Conservation (phyloP, 2,888 invertebrate genomes). For the Patella depressa region DNA sequence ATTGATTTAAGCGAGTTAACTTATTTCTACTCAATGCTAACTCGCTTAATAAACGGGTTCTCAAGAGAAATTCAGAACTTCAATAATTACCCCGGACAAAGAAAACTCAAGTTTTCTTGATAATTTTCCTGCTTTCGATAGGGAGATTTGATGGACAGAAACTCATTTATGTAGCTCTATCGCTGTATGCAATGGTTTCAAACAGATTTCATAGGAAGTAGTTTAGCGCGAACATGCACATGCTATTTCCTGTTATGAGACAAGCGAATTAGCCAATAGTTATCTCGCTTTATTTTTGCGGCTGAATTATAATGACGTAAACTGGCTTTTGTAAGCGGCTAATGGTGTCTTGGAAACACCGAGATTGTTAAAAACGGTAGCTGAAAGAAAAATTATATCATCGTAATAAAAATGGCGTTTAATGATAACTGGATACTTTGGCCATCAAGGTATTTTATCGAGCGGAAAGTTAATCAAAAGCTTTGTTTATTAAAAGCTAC, state of each 20-base stretch:
- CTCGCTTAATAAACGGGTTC: background rate
- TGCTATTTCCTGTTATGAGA: conserved; percentile 18
- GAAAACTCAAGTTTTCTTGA: conserved; percentile 4
- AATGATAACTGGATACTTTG: too few relatives aligned
- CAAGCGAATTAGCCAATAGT: conserved; percentile 8
- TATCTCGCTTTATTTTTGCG: background rate
- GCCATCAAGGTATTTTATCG: background rate
- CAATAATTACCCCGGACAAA: background rate
- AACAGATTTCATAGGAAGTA: conserved; percentile 5
- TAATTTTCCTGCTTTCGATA: background rate
- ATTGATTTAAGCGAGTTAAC: conserved; percentile 7
- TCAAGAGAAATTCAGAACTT: background rate
- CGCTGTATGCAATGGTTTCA: background rate
- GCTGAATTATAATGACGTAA: background rate
- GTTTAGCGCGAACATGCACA: conserved; percentile 20
- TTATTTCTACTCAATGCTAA: background rate
- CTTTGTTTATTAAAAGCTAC: conserved; percentile 7
- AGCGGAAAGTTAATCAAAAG: background rate
- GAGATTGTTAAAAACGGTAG: too few relatives aligned
- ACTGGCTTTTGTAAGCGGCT: background rate
- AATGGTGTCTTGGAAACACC: too few relatives aligned
- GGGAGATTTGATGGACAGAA: too few relatives aligned
- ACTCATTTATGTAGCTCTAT: too few relatives aligned
- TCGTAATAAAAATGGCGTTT: too few relatives aligned
- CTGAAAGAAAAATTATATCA: too few relatives aligned